Percentiles rank a stretch among this genome's conserved stretches.
phyloP scores from a whole-genome alignment of 2,113 vertebrate species.

The Neoarius graeffei region DNA sequence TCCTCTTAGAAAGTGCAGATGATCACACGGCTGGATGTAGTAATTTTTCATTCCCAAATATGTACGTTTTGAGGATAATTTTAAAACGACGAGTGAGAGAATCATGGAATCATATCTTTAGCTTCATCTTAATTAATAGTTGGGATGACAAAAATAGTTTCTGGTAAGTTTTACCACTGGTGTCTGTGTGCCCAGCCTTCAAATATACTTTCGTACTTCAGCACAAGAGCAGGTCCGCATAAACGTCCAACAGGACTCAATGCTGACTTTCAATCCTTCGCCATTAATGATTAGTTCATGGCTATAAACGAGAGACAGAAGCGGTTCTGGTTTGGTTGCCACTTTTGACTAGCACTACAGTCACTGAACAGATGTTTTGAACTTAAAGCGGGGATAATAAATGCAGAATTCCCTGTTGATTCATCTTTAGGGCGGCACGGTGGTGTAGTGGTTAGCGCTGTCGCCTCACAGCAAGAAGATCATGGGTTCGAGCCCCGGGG shows the following conservation, averaged over 20 bases:
- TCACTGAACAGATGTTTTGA: not conserved
- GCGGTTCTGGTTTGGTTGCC: not conserved
- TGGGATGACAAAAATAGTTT: not conserved
- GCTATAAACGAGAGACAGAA: not conserved
- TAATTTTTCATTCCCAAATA: not conserved
- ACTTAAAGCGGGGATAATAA: not conserved
- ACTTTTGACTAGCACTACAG: not conserved
- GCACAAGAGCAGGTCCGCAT: not conserved
- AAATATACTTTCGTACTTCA: not conserved
- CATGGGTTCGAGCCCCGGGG: too few relatives aligned
- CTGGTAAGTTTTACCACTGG: not conserved
- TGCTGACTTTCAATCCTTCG: not conserved
- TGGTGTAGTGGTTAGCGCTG: too few relatives aligned
- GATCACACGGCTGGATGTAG: not conserved
- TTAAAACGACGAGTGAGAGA: not conserved
- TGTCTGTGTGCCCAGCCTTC: not conserved
- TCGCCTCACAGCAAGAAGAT: too few relatives aligned
- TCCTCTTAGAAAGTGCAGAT: not conserved
- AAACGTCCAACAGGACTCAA: not conserved
- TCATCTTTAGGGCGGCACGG: too few relatives aligned
- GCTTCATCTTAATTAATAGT: not conserved
- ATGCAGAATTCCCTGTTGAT: not conserved
- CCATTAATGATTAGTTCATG: not conserved
- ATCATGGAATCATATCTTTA: not conserved
- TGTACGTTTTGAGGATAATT: not conserved